Conservation (phyloP, 2,888 invertebrate species). For the Cerastis leucographa region DNA sequence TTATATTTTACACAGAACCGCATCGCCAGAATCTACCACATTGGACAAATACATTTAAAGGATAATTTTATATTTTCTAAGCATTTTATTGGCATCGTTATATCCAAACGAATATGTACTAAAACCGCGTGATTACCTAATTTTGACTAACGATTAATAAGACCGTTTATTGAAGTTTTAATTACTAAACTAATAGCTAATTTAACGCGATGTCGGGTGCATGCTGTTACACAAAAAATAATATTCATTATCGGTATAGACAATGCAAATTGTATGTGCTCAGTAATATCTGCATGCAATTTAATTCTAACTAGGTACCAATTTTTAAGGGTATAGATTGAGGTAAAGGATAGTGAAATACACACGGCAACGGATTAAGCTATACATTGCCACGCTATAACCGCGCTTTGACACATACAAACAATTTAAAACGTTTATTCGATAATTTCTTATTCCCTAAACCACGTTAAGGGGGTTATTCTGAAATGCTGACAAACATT, state of each 20-base stretch:
- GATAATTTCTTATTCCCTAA: too few relatives aligned
- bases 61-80: not conserved
- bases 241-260: not conserved
- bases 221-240: not conserved
- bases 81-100: not conserved
- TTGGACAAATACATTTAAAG: not conserved
- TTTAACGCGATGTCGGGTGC: conserved; percentile 10
- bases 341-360: too few relatives aligned
- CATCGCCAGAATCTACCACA: not conserved
- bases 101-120: not conserved
- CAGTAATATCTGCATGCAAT: not conserved
- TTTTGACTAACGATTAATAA: conserved; percentile 16
- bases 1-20: not conserved
- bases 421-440: too few relatives aligned
- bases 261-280: not conserved
- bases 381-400: too few relatives aligned
- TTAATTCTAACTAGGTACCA: not conserved
- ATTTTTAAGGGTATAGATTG: too few relatives aligned
- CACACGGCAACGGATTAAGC: too few relatives aligned
- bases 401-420: too few relatives aligned
- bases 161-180: conserved; percentile 3
- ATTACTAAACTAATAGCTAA: conserved; percentile 20
- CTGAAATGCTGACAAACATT: too few relatives aligned
- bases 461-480: too few relatives aligned
- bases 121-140: conserved; percentile 12